Conservation (phyloP, 2,113 vertebrate species). For the Butorides virescens region DNA sequence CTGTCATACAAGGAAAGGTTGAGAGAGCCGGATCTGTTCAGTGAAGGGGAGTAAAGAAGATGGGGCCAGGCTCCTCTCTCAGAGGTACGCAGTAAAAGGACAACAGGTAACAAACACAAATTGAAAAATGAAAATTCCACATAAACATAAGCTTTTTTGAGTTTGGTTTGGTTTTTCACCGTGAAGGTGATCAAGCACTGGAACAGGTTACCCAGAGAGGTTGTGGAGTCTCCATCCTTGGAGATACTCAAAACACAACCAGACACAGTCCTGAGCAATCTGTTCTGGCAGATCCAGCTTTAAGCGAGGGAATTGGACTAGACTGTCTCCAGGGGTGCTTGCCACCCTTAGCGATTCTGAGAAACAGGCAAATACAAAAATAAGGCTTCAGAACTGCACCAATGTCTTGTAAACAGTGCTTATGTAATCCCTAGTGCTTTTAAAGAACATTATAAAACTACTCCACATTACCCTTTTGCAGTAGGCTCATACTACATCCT, state of each 20-base stretch:
- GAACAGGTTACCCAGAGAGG: not conserved
- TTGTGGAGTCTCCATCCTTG: not conserved
- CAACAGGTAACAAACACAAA: not conserved
- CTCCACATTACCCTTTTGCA: not conserved
- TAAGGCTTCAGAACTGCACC: not conserved
- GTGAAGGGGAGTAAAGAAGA: not conserved
- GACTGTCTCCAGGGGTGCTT: not conserved
- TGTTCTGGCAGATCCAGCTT: not conserved
- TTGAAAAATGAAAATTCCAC: not conserved
- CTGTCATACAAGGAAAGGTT: not conserved
- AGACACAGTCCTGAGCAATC: not conserved
- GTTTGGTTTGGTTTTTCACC: not conserved
- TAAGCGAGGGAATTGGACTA: not conserved
- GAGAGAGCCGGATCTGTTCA: not conserved
- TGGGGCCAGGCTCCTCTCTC: not conserved
- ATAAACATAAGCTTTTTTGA: not conserved
- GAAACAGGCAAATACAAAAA: not conserved
- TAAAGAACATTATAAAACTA: not conserved
- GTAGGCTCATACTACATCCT: not conserved
- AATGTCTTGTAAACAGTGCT: not conserved
- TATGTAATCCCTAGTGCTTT: not conserved
- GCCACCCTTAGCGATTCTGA: not conserved
- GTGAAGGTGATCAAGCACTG: not conserved
- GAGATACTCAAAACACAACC: not conserved
- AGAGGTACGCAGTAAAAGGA: not conserved